These are phyloP conservation scores for Papilio polytes DNA, from an alignment of 1,140 invertebrate species.

Conservation along the genomic window DNA sequence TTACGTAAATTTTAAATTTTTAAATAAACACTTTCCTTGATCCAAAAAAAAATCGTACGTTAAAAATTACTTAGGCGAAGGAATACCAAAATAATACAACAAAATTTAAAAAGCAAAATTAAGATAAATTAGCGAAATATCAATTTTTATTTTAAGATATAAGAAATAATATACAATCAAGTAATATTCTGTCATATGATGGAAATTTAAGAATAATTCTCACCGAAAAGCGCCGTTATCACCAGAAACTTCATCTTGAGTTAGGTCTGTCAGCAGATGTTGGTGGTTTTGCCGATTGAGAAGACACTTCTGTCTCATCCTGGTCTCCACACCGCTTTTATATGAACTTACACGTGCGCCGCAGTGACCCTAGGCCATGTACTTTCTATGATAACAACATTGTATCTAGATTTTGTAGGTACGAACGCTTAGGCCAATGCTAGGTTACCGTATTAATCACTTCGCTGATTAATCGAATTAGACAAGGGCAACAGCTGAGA, in stretches of 20 bases:
- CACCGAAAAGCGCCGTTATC: conserved; percentile 61
- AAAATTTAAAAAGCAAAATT: no score
- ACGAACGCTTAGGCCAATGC: conserved; percentile 31
- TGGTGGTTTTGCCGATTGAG: conserved; percentile 46
- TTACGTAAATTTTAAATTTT: no score
- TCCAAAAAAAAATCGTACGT: no score
- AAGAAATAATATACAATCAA: no score
- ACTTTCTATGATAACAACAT: conserved; percentile 53
- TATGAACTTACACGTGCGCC: conserved; percentile 58
- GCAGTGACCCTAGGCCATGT: conserved; percentile 46
- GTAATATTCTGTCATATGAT: neutral
- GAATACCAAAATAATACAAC: neutral
- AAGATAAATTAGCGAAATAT: no score
- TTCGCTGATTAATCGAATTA: neutral
- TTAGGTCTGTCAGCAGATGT: conserved; percentile 41
- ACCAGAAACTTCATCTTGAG: conserved; percentile 60
- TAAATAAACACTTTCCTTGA: no score
- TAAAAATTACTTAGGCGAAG: neutral
- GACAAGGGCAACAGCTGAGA: neutral
- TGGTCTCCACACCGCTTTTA: conserved; percentile 49
- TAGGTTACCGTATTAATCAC: conserved; percentile 34
- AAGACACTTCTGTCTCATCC: conserved; percentile 57
- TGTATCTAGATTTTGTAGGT: conserved; percentile 47
- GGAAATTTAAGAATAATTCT: conserved; percentile 43
- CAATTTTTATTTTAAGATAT: no score